Evolutionary conservation across 2,888 invertebrate species (phyloP), one percentile per base, ranked within the genome.

Genomic region (Drosophila conformis): DNA sequence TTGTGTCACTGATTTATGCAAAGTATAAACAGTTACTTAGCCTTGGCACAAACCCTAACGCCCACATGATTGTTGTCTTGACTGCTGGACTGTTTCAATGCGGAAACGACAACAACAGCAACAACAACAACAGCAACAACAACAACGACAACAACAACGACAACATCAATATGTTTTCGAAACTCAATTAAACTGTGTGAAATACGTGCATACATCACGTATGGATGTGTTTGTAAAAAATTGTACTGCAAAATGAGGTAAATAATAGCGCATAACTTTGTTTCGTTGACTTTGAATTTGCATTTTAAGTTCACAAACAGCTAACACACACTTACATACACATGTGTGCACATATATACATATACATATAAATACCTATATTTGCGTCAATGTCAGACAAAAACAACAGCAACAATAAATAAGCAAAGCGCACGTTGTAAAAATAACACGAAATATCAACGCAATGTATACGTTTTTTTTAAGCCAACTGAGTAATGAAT

Each of bases 331-430:
- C 31, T 46, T 4, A 2, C 15, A 15, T 8, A 25, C 8, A 46
- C 8, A 40, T 36, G 64, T 3, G 38, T 29, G 49, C 0, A 31
- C 0, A 42, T 13, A 15, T 25, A 38, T 15, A 38, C 36, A 38
- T 29, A 54, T 2, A 31, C 1, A 56, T 48, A 48, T 15, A 21
- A 10, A 31, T 42, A 38, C 3, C 25, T 35, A 57, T 29, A 51
- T 54, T 88, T 83, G 69, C 87, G 86, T 88, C 84, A 84, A 87
- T 85, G 88, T 82, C 83, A 82, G 70, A 68, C 73, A 60, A 49
- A 42, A 72, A 68, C 27, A 73, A 64, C 66, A 80, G 64, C 53
- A 81, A 58, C n/a, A 65, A 49, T 46, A 72, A 54, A 64, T 33
- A 61, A 51, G 46, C 67, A 35, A 74, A 80, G 76, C 71, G 78